Base-by-base conservation (phyloP, 2,113 vertebrate genomes). In the Etheostoma cragini region DNA sequence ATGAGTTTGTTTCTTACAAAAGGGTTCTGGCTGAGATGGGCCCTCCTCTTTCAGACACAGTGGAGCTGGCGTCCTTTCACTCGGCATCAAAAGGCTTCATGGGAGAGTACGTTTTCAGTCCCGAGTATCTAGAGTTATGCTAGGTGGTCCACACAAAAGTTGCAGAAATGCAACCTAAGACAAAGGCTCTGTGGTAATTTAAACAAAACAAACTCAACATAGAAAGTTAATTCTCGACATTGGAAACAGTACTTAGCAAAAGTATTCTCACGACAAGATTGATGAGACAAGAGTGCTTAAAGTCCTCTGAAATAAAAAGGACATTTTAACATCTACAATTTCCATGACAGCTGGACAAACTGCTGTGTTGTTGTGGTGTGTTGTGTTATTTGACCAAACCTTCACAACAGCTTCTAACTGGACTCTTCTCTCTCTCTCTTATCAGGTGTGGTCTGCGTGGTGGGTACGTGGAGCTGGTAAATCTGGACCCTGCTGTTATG, bases 381-480 rank as follows among this genome's bases (percentile, higher is more conserved):
- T 16, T 3, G 3, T n/a, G 14, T 4, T 15, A 42, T 53, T 30
- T 14, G 6, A 50, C 14, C 0, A 2, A 49, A 46, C 14, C 53
- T 45, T 8, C 12, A 15, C 11, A 24, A 30, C 22, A 17, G 14
- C 14, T 57, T 26, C 3, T 17, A 2, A 54, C 1, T 16, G n/a
- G 53, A n/a, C 46, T 61, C 12, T 19, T 24, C 7, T 76, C 4
- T 80, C 7, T 76, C 4, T 80, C n/a, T 71, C 21, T 8, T 22
- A 2, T 3, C 64, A 96, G 95, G 78, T 94, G 93, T 80, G 95
- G 95, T 35, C 76, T 95, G 52, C 95, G 95, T 8, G 38, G 85
- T 38, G 95, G 95, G 21, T 96, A 95, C 42, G 76, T 96, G 72
- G 95, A 96, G 87, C 84, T 96, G 63, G 89, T 95, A 33, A 96